Conservation (phyloP, 2,888 invertebrate genomes). For the Papilio elwesi region DNA sequence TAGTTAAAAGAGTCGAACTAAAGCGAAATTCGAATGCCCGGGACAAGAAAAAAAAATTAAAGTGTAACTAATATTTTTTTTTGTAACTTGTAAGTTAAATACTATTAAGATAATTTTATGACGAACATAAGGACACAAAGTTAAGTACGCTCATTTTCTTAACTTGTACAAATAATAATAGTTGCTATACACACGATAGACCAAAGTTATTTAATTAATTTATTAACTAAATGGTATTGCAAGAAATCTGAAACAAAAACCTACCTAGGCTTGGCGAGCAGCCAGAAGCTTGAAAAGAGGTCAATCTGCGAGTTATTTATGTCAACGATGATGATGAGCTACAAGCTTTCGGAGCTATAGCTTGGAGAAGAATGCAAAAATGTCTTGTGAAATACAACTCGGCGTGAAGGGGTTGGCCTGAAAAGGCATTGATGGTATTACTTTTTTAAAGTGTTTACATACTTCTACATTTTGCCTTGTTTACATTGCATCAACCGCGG, state of each 20-base stretch:
- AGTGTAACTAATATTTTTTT: no score
- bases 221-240: neutral
- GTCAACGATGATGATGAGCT: slow-evolving; percentile 36
- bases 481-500: no score
- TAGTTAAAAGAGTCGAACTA: no score
- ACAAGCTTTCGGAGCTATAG: neutral
- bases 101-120: no score
- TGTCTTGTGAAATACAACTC: neutral
- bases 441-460: neutral
- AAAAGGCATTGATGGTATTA: neutral
- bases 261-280: slow-evolving; percentile 22
- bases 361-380: slow-evolving; percentile 18
- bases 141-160: no score
- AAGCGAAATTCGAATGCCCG: no score
- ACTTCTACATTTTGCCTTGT: neutral
- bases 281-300: slow-evolving; percentile 32
- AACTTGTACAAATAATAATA: neutral
- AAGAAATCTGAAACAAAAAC: slow-evolving; percentile 28
- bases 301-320: slow-evolving; percentile 32
- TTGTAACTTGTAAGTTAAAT: no score
- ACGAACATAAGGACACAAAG: no score
- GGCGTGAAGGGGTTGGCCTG: neutral
- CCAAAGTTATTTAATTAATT: neutral
- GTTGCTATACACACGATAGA: neutral
- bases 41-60: no score